These are phyloP conservation scores for Pseudomyrmex flavicornis DNA, from an alignment of 1,140 invertebrate species.

Conservation along the genomic window DNA sequence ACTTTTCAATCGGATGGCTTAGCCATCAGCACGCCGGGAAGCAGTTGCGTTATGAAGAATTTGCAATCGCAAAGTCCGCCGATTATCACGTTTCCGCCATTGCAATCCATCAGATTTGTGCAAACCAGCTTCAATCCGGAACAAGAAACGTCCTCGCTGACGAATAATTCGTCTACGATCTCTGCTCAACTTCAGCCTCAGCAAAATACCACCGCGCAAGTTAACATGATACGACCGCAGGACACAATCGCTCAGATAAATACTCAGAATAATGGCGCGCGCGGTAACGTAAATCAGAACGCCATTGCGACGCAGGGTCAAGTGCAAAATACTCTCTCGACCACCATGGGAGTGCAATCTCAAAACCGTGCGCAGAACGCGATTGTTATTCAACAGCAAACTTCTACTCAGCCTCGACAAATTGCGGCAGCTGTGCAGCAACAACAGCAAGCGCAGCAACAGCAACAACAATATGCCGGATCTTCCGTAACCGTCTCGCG, in stretches of 20 bases:
- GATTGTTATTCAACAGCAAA: conserved; percentile 81
- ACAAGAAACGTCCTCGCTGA: conserved; percentile 70
- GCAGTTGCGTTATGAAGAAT: conserved; percentile 81
- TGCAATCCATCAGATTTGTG: conserved; percentile 83
- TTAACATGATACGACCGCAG: conserved; percentile 77
- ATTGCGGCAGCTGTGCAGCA: conserved; percentile 79
- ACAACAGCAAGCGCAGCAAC: conserved; percentile 66
- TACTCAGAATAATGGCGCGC: conserved; percentile 68
- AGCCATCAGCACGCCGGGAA: conserved; percentile 75
- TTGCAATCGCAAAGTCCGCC: conserved; percentile 80
- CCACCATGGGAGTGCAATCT: conserved; percentile 71
- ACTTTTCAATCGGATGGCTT: conserved; percentile 79
- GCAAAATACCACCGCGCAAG: conserved; percentile 73
- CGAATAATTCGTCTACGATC: conserved; percentile 69
- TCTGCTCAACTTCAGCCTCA: conserved; percentile 74
- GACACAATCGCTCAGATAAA: conserved; percentile 79
- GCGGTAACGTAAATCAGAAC: conserved; percentile 63
- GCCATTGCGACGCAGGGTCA: conserved; percentile 62
- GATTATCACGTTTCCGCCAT: conserved; percentile 81
- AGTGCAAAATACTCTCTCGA: conserved; percentile 69
- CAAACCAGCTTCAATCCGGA: conserved; percentile 83
- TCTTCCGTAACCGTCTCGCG: conserved; percentile 84
- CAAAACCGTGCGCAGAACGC: conserved; percentile 77
- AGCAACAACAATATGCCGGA: conserved; percentile 72
- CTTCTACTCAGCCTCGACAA: conserved; percentile 74